Evolutionary conservation across 2,888 invertebrate species (phyloP).

Genomic region (Tuta absoluta): DNA sequence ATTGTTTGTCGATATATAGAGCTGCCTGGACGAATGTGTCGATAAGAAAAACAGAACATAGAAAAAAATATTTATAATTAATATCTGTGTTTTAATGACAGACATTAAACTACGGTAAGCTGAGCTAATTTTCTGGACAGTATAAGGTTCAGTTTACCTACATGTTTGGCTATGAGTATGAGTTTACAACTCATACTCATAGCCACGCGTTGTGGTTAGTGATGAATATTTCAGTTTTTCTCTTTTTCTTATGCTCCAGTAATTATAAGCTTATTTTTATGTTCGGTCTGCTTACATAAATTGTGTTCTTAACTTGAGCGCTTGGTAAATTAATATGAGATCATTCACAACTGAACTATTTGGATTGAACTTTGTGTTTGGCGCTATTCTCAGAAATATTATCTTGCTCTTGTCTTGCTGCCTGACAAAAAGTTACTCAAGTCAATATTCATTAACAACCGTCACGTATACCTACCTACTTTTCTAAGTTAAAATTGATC

Average conservation of each 20-base stretch:
- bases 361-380: constrained; percentile 4
- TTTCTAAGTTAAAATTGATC: constrained; percentile 17
- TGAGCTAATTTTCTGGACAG: no score
- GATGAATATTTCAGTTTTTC: constrained; percentile 15
- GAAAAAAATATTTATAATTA: no score
- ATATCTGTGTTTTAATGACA: no score
- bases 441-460: neutral
- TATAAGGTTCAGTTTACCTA: no score
- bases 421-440: neutral
- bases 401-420: neutral
- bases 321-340: constrained; percentile 12
- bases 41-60: no score
- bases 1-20: no score
- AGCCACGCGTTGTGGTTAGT: constrained; percentile 16
- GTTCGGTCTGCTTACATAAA: constrained; percentile 19
- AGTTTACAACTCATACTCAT: constrained; percentile 12
- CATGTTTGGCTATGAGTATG: neutral
- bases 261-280: constrained; percentile 19
- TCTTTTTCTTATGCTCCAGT: constrained; percentile 7
- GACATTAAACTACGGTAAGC: no score
- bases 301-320: constrained; percentile 14
- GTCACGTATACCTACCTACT: no score
- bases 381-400: neutral
- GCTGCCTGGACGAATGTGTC: no score
- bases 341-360: neutral